Percentiles rank a stretch among this genome's conserved stretches.
phyloP scores from a whole-genome alignment of 2,113 vertebrate genomes.

The Crotalus viridis region DNA sequence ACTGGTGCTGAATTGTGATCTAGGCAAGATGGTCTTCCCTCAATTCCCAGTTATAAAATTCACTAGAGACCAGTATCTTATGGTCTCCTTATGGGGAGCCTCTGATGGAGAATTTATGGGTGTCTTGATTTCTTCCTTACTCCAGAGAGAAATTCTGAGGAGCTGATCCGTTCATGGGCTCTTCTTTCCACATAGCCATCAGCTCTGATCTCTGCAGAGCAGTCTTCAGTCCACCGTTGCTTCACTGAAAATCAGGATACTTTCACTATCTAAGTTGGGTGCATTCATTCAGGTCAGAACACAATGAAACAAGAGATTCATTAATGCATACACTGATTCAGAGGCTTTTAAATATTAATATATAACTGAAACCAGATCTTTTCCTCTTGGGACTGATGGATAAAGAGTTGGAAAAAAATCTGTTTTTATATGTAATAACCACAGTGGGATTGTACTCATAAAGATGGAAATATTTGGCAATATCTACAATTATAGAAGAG shows the following conservation, averaged over 20 bases:
- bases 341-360: neutral
- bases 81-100: neutral
- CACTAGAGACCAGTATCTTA: neutral
- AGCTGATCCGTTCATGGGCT: neutral
- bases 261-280: constrained; percentile 58
- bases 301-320: constrained; percentile 44
- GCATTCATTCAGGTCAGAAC: constrained; percentile 28
- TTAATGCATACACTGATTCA: constrained; percentile 33
- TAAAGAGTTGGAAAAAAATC: neutral
- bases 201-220: neutral
- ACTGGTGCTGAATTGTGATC: neutral
- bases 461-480: neutral
- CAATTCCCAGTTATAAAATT: neutral
- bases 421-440: neutral
- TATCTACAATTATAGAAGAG: neutral
- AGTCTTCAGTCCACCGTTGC: neutral
- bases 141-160: neutral
- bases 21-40: neutral
- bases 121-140: neutral
- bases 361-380: neutral
- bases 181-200: neutral
- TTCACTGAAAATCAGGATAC: neutral
- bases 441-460: neutral
- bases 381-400: neutral
- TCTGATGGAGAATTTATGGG: neutral